Evolutionary conservation across 2,113 vertebrate genomes (phyloP).

Genomic region (Myotis lucifugus): DNA sequence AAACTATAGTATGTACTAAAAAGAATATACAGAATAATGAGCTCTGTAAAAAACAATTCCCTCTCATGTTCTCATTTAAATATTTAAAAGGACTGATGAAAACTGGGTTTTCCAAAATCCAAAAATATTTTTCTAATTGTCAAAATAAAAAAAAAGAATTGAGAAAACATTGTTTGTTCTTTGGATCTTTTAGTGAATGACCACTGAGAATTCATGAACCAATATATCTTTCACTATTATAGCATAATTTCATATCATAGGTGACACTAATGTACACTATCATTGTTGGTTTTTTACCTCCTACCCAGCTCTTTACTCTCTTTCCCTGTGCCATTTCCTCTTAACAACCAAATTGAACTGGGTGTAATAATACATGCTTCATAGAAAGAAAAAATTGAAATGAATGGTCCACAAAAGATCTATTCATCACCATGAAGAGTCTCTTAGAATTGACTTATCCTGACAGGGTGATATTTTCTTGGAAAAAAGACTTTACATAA

Average conservation of each 20-base stretch:
- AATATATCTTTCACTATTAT: not conserved
- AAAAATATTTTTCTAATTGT: not conserved
- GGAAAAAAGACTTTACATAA: not conserved
- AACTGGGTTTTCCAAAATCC: not conserved
- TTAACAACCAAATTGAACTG: not conserved
- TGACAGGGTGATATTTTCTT: not conserved
- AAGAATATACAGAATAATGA: not conserved
- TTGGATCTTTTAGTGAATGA: not conserved
- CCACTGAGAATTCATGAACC: not conserved
- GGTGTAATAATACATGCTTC: not conserved
- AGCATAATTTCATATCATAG: not conserved
- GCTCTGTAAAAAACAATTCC: not conserved
- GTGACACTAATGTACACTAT: not conserved
- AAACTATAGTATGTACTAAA: not conserved
- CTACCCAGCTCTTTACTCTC: not conserved
- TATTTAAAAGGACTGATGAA: conserved; percentile 23
- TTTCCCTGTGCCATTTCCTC: not conserved
- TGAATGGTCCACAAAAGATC: not conserved
- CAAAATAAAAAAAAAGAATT: not conserved
- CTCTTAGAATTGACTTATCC: conserved; percentile 2
- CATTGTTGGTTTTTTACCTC: not conserved
- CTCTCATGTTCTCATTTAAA: not conserved
- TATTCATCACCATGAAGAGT: not conserved
- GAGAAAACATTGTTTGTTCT: not conserved
- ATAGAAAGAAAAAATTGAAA: not conserved